A percentile compares a stretch with the other conserved stretches of the same genome.
Evolutionary conservation across 2,797 vertebrate species (phyloP).

Genomic region (Paramormyrops hopkinsi): DNA sequence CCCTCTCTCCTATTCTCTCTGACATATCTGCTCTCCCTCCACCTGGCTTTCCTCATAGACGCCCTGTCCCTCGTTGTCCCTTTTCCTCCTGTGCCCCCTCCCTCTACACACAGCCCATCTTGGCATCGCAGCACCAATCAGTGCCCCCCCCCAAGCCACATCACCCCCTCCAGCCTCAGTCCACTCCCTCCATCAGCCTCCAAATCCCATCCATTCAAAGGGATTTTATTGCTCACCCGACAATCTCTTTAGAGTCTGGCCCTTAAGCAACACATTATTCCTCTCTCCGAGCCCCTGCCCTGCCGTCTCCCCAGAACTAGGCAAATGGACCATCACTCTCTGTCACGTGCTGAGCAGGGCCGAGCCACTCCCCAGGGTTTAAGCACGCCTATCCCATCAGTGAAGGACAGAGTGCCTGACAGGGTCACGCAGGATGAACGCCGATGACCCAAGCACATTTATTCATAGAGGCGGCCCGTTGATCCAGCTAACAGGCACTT

Average conservation of each 20-base stretch:
- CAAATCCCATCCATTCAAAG: slow-evolving; percentile 9
- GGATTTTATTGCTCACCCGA: slow-evolving; percentile 18
- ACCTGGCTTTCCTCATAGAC: background rate
- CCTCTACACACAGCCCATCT: background rate
- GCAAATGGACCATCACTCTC: slow-evolving; percentile 18
- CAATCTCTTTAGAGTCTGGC: slow-evolving; percentile 17
- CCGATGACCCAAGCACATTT: background rate
- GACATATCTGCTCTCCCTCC: background rate
- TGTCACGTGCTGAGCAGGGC: background rate
- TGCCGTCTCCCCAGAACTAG: background rate
- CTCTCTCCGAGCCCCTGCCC: background rate
- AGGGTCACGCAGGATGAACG: background rate
- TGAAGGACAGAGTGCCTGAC: background rate
- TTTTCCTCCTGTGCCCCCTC: background rate
- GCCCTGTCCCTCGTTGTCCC: background rate
- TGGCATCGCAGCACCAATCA: background rate
- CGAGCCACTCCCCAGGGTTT: background rate
- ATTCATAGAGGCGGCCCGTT: background rate
- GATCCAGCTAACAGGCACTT: background rate
- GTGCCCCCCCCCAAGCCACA: background rate
- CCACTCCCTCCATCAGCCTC: background rate
- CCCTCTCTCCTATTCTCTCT: background rate
- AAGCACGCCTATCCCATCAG: background rate
- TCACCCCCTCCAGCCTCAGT: slow-evolving; percentile 11
- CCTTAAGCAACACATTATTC: slow-evolving; percentile 18